Conservation (phyloP, 2,113 vertebrate genomes). For the Notarius lentiginosus region DNA sequence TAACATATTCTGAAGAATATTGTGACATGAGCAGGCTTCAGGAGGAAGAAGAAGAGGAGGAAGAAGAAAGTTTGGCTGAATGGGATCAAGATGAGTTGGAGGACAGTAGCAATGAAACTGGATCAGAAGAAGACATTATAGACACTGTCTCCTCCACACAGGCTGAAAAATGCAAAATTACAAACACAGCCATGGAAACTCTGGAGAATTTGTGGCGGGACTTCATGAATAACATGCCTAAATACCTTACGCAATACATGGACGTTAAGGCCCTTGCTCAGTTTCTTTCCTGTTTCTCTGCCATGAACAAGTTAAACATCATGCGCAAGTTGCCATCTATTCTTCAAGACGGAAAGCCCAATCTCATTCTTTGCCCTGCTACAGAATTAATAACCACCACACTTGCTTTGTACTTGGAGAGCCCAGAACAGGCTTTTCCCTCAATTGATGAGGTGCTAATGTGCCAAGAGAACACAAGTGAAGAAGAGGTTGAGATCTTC, state of each 20-base stretch:
- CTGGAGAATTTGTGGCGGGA: slow-evolving; percentile 66
- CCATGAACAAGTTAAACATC: slow-evolving; percentile 47
- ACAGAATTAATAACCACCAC: slow-evolving; percentile 64
- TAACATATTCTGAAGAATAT: neutral
- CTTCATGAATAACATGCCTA: slow-evolving; percentile 63
- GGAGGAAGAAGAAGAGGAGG: neutral
- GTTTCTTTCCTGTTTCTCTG: slow-evolving; percentile 61
- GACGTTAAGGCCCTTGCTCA: slow-evolving; percentile 64
- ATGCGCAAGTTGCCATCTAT: slow-evolving; percentile 60
- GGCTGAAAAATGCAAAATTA: neutral
- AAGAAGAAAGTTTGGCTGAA: neutral
- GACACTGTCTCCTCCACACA: slow-evolving; percentile 23
- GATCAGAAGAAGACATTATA: slow-evolving; percentile 46
- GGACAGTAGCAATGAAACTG: slow-evolving; percentile 46
- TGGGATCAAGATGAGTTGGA: slow-evolving; percentile 50
- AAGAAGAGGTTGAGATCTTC: slow-evolving; percentile 76
- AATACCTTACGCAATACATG: slow-evolving; percentile 60
- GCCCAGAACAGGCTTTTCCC: slow-evolving; percentile 65
- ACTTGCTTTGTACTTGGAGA: slow-evolving; percentile 64
- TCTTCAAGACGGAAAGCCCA: slow-evolving; percentile 66
- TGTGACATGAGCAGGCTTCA: neutral
- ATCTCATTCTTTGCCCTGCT: slow-evolving; percentile 69
- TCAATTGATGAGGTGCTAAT: slow-evolving; percentile 74
- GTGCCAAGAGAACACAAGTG: slow-evolving; percentile 69
- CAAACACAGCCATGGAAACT: slow-evolving; percentile 17